Evolutionary conservation across 2,113 vertebrate species (phyloP), one percentile per base, ranked within the genome.

Genomic region (Forbesichthys papilliferus): DNA sequence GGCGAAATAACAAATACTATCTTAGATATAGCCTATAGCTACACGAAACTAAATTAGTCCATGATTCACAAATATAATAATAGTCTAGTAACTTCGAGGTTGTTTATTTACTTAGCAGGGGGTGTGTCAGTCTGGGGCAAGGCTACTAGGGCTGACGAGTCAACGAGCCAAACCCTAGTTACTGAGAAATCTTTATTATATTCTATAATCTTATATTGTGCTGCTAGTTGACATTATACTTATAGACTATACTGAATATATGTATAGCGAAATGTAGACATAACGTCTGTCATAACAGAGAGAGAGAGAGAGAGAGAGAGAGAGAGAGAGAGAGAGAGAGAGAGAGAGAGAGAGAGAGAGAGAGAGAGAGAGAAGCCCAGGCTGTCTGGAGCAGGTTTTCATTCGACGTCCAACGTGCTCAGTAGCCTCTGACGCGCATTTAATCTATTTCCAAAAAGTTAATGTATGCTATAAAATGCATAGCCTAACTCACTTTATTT

Each of bases 81-180:
- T 13, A 57, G 52, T 33, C 33, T 51, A 12, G 13, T 4, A 11
- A 51, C 49, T 51, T 9, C 27, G 1, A 11, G 47, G 47, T 64
- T 81, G 54, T 18, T 48, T 47, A 16, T 59, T 36, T 68, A 53
- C 11, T 49, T 56, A 18, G 5, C 11, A 56, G 79, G 79, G 51
- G 77, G 83, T 69, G 85, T 84, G 83, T 76, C 73, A 52, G 75
- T 51, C 46, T 48, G 48, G 14, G 34, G 20, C 3, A 16, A 58
- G 36, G 34, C 14, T 14, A 10, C 49, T 52, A 12, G 48, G 48
- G 48, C 27, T 27, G 27, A 16, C 16, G 16, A 16, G 16, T 16
- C 16, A 27, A 27, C 27, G 27, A 27, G 27, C 2, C 27, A 27
- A 27, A 2, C 27, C 27, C 27, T 27, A 27, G 27, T 27, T 27